Base-by-base conservation (phyloP, 2,888 invertebrate genomes). In the Lithophane ornitopus region DNA sequence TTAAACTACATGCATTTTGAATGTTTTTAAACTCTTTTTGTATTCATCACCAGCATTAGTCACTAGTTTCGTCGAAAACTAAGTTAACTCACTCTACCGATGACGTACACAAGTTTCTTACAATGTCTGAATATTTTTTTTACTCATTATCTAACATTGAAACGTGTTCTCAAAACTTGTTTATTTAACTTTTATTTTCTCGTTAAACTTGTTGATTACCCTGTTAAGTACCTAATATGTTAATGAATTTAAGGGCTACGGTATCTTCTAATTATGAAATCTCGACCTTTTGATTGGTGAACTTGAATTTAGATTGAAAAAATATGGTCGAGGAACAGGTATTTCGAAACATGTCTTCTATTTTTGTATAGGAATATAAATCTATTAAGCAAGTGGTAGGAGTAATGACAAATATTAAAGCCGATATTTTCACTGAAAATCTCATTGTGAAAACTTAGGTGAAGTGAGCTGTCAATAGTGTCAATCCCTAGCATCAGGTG, bases 41-140 rank as follows among this genome's bases (percentile, higher is more conserved):
- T 70, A 34, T 70, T 65, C 9, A 16, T 80, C 46, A 62, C 71
- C 39, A 73, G 28, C 0, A 66, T 84, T 84, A 71, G 81, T 83
- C 83, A 84, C 22, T 0, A 26, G 62, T 59, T 84, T 78, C 84
- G 52, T 66, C 11, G 85, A 44, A 81, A 83, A 66, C 62, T 28
- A 71, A 76, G 59, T 73, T 49, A 70, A 74, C 28, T 76, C 61
- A 73, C 34, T 59, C 56, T 58, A 58, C 61, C 49, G 71, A 70
- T 84, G 82, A 82, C 72, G 72, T 80, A 83, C 58, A 14, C 34
- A n/a, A 67, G 61, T 66, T 80, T 49, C 54, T 46, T 59, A 61
- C 54, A 34, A 63, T n/a, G 16, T 65, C 26, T 49, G 70, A 61
- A 67, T 65, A 70, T 84, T 80, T 63, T 41, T 22, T 52, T 73